Conservation (phyloP, 2,888 invertebrate genomes). For the Pseudanteris insignis region DNA sequence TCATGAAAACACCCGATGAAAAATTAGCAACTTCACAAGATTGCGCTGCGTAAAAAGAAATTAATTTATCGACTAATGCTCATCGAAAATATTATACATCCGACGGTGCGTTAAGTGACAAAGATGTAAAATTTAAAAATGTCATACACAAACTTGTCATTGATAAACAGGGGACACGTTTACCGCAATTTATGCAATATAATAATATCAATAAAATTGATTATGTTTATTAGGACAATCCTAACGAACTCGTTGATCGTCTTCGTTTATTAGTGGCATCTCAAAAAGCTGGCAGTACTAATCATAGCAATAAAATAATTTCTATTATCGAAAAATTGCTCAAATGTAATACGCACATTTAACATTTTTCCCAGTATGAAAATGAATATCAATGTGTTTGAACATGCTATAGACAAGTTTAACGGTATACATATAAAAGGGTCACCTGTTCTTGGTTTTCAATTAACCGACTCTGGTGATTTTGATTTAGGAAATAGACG, state of each 20-base stretch:
- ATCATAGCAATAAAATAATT: slow-evolving; percentile 13
- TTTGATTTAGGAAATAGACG: slow-evolving; percentile 5
- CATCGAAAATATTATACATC: slow-evolving; percentile 19
- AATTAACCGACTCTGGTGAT: slow-evolving; percentile 1
- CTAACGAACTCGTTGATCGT: slow-evolving; percentile 22
- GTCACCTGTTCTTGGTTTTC: neutral
- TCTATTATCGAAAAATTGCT: slow-evolving; percentile 12
- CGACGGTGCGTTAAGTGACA: slow-evolving; percentile 2
- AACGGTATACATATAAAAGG: neutral
- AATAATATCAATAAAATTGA: slow-evolving; percentile 4
- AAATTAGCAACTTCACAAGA: neutral
- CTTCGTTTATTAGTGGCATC: neutral
- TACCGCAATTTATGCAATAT: slow-evolving; percentile 1
- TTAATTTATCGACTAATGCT: slow-evolving; percentile 20
- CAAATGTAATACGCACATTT: neutral
- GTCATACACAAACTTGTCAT: slow-evolving; percentile 2
- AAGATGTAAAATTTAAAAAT: slow-evolving; percentile 11
- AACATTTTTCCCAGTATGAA: neutral
- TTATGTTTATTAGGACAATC: slow-evolving; percentile 32
- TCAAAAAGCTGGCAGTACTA: slow-evolving; percentile 1
- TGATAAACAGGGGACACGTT: slow-evolving; percentile 2
- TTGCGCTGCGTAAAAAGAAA: slow-evolving; percentile 17
- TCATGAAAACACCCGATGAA: slow-evolving; percentile 3
- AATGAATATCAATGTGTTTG: slow-evolving; percentile 7
- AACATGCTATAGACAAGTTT: slow-evolving; percentile 1